Evolutionary conservation across 2,888 invertebrate species (phyloP).

Genomic region (Hirtodrosophila confusa): DNA sequence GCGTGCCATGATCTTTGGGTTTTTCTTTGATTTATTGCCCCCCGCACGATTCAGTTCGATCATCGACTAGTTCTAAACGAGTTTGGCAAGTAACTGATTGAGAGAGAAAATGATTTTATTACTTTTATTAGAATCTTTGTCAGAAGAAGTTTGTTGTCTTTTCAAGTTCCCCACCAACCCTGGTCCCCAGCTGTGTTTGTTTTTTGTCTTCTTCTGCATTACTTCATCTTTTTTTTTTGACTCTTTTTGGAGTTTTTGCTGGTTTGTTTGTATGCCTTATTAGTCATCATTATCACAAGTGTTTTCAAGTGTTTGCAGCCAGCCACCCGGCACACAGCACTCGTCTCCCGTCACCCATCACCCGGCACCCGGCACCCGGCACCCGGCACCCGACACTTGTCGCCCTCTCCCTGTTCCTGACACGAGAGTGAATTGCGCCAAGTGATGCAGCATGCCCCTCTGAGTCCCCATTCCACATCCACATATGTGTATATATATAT

Average conservation of each 20-base stretch:
- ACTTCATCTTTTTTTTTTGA: slow-evolving; percentile 17
- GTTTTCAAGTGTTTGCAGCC: slow-evolving; percentile 57
- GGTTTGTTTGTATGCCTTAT: slow-evolving; percentile 70
- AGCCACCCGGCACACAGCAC: slow-evolving; percentile 3
- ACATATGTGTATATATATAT: no score
- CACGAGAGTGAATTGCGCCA: slow-evolving; percentile 39
- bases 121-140: background rate
- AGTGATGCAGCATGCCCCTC: slow-evolving; percentile 65
- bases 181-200: slow-evolving; percentile 64
- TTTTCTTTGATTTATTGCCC: no score
- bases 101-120: slow-evolving; percentile 23
- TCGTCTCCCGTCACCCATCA: background rate
- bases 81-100: background rate
- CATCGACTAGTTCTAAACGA: slow-evolving; percentile 1
- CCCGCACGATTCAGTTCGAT: no score
- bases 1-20: no score
- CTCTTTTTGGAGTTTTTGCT: slow-evolving; percentile 29
- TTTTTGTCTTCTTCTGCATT: slow-evolving; percentile 25
- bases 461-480: slow-evolving; percentile 4
- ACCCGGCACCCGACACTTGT: background rate
- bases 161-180: background rate
- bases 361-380: background rate
- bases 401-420: background rate
- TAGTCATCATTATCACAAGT: slow-evolving; percentile 80
- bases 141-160: slow-evolving; percentile 14